phyloP scores from a whole-genome alignment of 2,797 vertebrate genomes.

The Siniperca obscura region DNA sequence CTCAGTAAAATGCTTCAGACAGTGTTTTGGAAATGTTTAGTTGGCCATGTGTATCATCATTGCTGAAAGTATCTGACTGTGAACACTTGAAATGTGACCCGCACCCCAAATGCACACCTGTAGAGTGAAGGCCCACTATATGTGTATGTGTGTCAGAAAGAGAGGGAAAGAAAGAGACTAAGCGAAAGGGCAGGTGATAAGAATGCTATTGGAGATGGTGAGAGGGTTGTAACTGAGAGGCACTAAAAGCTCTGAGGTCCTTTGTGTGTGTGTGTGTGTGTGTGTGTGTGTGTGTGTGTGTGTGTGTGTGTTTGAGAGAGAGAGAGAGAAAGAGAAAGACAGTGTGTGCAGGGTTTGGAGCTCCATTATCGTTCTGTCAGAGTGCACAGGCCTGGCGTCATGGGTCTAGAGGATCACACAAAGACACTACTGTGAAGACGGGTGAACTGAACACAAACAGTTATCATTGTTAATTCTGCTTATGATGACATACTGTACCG shows the following conservation, averaged over 20 bases:
- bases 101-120: slow-evolving; percentile 47
- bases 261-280: slow-evolving; percentile 48
- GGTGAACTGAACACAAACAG: slow-evolving; percentile 50
- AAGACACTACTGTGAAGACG: slow-evolving; percentile 74
- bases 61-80: background rate
- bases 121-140: slow-evolving; percentile 49
- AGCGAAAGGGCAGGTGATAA: slow-evolving; percentile 68
- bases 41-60: background rate
- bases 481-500: slow-evolving; percentile 14
- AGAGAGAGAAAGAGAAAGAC: background rate
- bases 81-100: slow-evolving; percentile 55
- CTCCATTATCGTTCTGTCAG: slow-evolving; percentile 76
- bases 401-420: slow-evolving; percentile 80
- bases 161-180: slow-evolving; percentile 17
- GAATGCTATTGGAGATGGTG: slow-evolving; percentile 71
- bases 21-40: background rate
- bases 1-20: background rate
- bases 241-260: slow-evolving; percentile 73
- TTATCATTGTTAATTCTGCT: slow-evolving; percentile 24
- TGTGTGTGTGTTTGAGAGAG: background rate
- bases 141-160: slow-evolving; percentile 25
- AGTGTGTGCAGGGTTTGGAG: slow-evolving; percentile 58
- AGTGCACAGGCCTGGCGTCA: slow-evolving; percentile 76
- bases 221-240: slow-evolving; percentile 73
- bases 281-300: slow-evolving; percentile 30